Evolutionary conservation across 2,113 vertebrate genomes (phyloP).

Genomic region (Condylura cristata): DNA sequence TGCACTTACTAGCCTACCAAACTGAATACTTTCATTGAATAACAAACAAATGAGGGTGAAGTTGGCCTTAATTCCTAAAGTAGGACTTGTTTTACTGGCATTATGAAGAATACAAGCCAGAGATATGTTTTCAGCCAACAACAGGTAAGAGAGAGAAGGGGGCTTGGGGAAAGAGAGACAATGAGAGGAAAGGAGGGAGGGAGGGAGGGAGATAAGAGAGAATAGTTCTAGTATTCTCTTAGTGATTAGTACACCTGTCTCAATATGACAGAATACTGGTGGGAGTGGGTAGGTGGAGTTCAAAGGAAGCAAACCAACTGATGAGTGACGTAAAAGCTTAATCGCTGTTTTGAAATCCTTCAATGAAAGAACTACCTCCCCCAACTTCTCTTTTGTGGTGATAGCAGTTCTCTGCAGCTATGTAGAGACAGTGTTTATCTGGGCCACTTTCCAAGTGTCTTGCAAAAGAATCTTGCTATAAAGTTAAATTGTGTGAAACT

Average conservation of each 20-base stretch:
- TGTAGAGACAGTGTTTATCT: slow-evolving; percentile 18
- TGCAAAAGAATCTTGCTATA: slow-evolving; percentile 37
- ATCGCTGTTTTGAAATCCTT: not conserved
- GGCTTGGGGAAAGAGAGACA: too few relatives aligned
- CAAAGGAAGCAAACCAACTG: not conserved
- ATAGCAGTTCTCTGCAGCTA: not conserved
- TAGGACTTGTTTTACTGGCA: not conserved
- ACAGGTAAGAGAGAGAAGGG: not conserved
- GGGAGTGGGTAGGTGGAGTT: not conserved
- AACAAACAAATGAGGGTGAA: not conserved
- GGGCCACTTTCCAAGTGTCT: slow-evolving; percentile 58
- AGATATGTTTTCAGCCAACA: not conserved
- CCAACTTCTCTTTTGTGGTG: not conserved
- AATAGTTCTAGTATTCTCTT: not conserved
- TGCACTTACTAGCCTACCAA: not conserved
- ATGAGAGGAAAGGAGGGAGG: too few relatives aligned
- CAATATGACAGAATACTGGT: not conserved
- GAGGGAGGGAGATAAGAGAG: too few relatives aligned
- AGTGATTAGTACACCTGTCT: not conserved
- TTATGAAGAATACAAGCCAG: not conserved
- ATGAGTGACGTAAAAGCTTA: not conserved
- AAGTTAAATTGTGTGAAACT: slow-evolving; percentile 67
- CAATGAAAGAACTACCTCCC: not conserved
- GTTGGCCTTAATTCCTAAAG: not conserved
- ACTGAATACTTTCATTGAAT: not conserved